Base-by-base conservation (phyloP, 2,797 vertebrate species). In the Thaleichthys pacificus region DNA sequence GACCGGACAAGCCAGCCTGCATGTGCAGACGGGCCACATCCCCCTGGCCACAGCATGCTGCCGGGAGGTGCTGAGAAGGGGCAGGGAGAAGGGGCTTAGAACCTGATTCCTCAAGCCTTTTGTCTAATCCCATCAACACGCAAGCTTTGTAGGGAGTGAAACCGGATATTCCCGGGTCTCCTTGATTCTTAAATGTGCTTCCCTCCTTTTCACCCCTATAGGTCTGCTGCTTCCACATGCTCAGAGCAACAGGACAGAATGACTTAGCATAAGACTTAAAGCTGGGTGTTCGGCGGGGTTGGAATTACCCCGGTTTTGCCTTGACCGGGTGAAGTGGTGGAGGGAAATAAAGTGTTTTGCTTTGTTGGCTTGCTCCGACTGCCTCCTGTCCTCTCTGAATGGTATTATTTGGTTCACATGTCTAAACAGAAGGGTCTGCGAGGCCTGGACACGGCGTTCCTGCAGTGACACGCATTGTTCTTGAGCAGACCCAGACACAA, bases 401-500 rank as follows among this genome's bases (percentile, higher is more conserved):
- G 3, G 22, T 70, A 61, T 73, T 68, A 70, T 76, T 65, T 7
- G 11, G 66, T 66, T 66, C 67, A 74, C 67, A 69, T 68, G 68
- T 79, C 74, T 67, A 77, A 78, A 70, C 74, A 75, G 56, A 69
- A 70, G 56, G 56, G 63, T 66, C 51, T 57, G 68, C 61, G 71
- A 68, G 9, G 7, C 35, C 66, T 60, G 57, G 17, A 69, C 49
- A 9, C 9, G 0, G 9, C 35, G 8, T 15, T 66, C 77, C n/a
- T 71, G 68, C 28, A 8, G 32, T 54, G 66, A 71, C 67, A 32
- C 49, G n/a, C 8, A 4, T 60, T 19, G 63, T 64, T 66, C 51
- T 69, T 61, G 61, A 72, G 61, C 58, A 80, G 75, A 70, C 32
- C 26, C 47, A 77, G 68, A 15, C n/a, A 4, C 22, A 69, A 17